Evolutionary conservation across 2,888 invertebrate genomes (phyloP), one percentile per base, ranked within the genome.

Genomic region (Tricholauxania praeusta): DNA sequence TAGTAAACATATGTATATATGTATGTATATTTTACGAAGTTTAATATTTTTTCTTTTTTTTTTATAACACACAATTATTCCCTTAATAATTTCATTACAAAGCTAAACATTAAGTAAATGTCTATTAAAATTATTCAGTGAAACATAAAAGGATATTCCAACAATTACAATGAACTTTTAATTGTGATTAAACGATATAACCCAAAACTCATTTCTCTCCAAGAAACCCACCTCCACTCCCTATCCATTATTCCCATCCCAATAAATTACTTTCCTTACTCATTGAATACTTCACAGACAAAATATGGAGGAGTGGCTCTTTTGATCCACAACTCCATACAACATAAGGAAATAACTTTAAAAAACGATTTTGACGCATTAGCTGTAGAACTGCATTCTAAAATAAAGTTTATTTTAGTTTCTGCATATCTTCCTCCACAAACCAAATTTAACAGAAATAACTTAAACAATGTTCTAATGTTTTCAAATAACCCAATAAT

Each of bases 141-240:
- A n/a, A n/a, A n/a, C n/a, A n/a, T n/a, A n/a, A n/a, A n/a, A n/a
- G n/a, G n/a, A n/a, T n/a, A n/a, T n/a, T n/a, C n/a, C n/a, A n/a
- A n/a, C n/a, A n/a, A n/a, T n/a, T n/a, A n/a, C n/a, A n/a, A n/a
- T n/a, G n/a, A n/a, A n/a, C n/a, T n/a, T n/a, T n/a, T n/a, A n/a
- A n/a, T n/a, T n/a, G n/a, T n/a, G n/a, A n/a, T n/a, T n/a, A n/a
- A n/a, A n/a, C n/a, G n/a, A n/a, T n/a, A n/a, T n/a, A 59, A 15
- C 8, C 74, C 71, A 17, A 62, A 70, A 53, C 73, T 77, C n/a
- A 70, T 72, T 7, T 39, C 60, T 2, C n/a, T 77, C 12, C 75
- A 78, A 64, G 76, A 78, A 70, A 73, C 74, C 17, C 78, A 78
- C 52, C 66, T 77, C 17, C 71, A 74, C 12, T 15, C 32, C 3